Percentiles rank a stretch among this genome's conserved stretches.
phyloP scores from a whole-genome alignment of 2,113 vertebrate genomes.

The Hyaena hyaena region DNA sequence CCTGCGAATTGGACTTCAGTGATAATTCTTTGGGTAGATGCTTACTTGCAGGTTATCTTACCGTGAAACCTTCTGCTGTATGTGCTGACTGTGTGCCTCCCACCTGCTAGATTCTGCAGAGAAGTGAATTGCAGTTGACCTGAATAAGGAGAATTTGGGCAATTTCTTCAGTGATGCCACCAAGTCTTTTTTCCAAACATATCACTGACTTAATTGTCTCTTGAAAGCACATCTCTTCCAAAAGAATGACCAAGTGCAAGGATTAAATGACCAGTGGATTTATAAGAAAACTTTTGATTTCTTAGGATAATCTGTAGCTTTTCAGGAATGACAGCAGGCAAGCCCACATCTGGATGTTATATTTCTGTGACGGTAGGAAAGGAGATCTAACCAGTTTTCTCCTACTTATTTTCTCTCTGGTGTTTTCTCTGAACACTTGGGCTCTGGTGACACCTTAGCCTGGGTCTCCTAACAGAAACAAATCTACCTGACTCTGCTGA shows the following conservation, averaged over 20 bases:
- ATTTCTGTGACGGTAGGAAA: background rate
- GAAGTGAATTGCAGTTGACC: background rate
- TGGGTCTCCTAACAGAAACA: background rate
- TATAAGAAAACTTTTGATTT: conserved; percentile 33
- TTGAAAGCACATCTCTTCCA: background rate
- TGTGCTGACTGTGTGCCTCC: background rate
- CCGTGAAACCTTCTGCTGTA: background rate
- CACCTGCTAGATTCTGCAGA: background rate
- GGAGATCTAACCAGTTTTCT: background rate
- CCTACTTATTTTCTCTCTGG: background rate
- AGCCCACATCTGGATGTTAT: background rate
- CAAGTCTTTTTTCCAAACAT: background rate
- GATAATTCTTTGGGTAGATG: background rate
- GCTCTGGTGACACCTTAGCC: background rate
- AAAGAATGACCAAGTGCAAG: background rate
- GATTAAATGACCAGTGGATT: background rate
- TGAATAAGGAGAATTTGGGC: background rate
- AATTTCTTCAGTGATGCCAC: background rate
- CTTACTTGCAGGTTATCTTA: background rate
- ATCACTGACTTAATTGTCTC: background rate
- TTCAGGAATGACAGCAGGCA: background rate
- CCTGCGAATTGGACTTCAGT: background rate
- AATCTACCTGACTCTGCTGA: background rate
- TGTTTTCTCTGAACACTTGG: background rate
- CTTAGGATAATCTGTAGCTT: background rate